phyloP scores from a whole-genome alignment of 2,797 vertebrate genomes.

The Remorina albescens region DNA sequence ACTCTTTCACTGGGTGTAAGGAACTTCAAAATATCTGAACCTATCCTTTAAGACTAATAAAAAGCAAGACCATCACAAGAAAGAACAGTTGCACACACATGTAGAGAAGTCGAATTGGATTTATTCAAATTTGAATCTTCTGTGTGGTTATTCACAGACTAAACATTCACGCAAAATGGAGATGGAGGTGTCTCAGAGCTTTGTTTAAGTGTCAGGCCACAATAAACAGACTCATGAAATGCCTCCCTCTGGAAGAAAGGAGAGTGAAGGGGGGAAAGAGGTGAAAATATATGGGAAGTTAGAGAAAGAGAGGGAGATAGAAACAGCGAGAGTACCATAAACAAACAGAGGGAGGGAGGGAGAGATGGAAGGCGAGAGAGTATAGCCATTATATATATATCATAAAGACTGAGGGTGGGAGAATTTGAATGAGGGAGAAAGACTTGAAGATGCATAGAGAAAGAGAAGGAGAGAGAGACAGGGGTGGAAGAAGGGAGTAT shows the following conservation, averaged over 20 bases:
- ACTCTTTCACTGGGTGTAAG: neutral
- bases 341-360: conserved; percentile 15
- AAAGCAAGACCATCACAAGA: neutral
- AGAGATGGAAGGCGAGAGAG: too few relatives aligned
- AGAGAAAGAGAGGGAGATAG: too few relatives aligned
- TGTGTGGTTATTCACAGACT: conserved; percentile 8
- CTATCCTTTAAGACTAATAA: neutral
- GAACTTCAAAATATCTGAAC: neutral
- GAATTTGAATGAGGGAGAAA: too few relatives aligned
- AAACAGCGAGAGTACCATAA: too few relatives aligned
- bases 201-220: neutral
- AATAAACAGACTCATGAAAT: conserved; percentile 15
- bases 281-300: too few relatives aligned
- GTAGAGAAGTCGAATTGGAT: neutral
- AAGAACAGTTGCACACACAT: neutral
- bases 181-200: neutral
- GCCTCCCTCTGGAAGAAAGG: too few relatives aligned
- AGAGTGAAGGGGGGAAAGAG: too few relatives aligned
- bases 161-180: conserved; percentile 9
- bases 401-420: too few relatives aligned
- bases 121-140: conserved; percentile 10
- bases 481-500: neutral
- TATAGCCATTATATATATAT: too few relatives aligned
- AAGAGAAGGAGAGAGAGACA: conserved; percentile 1
- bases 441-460: conserved; percentile 1